Evolutionary conservation across 2,113 vertebrate species (phyloP).

Genomic region (Pseudois nayaur): DNA sequence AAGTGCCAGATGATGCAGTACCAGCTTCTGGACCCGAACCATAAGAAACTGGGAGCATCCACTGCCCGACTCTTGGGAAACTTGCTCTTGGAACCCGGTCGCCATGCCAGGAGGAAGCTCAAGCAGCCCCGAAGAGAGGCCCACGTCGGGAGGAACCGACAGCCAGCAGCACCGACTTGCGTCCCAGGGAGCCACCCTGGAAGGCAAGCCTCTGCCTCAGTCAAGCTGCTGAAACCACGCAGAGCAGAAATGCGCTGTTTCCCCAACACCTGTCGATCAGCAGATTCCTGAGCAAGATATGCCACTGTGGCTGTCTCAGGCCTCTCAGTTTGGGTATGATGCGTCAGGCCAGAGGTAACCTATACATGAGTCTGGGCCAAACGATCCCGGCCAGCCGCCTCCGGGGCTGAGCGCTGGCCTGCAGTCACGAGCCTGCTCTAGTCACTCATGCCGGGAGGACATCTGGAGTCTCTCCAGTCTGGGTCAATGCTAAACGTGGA

Average conservation of each 20-base stretch:
- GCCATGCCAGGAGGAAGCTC: not conserved
- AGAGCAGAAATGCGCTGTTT: not conserved
- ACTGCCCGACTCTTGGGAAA: not conserved
- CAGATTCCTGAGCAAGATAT: not conserved
- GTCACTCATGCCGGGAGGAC: not conserved
- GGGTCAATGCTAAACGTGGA: not conserved
- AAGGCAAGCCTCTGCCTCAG: not conserved
- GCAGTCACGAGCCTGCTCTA: not conserved
- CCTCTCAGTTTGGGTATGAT: not conserved
- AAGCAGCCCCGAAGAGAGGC: not conserved
- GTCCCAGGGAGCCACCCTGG: not conserved
- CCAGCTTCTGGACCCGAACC: not conserved
- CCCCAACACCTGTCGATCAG: not conserved
- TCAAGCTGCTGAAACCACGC: not conserved
- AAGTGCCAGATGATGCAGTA: fast-evolving
- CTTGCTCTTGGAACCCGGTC: not conserved
- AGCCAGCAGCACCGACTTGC: not conserved
- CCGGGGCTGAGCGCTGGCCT: not conserved
- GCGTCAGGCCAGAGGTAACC: not conserved
- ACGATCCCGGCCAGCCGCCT: not conserved
- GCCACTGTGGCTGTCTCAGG: no score
- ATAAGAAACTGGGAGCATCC: not conserved
- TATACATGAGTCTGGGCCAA: not conserved
- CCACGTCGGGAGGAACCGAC: not conserved
- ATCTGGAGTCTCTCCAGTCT: not conserved